A percentile compares a stretch with the other conserved stretches of the same genome.
Evolutionary conservation across 1,140 invertebrate species (phyloP).

Genomic region (Scaptodrosophila lebanonensis): DNA sequence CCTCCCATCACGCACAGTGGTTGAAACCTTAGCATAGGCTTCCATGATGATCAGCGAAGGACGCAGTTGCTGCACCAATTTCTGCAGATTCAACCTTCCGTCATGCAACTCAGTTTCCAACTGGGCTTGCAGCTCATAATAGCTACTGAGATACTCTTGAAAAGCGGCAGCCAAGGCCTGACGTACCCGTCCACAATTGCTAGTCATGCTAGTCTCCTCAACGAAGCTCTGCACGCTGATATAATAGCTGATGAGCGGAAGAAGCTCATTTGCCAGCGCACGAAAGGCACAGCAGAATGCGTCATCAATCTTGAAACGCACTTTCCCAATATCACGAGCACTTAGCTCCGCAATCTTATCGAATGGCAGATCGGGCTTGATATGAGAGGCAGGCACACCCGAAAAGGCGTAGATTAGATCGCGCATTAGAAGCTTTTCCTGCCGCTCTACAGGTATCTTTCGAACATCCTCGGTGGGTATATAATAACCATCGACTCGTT

Average conservation of each 20-base stretch:
- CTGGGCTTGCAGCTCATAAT: conserved; percentile 41
- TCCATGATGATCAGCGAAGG: conserved; percentile 41
- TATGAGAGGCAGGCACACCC: conserved; percentile 44
- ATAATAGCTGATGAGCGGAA: conserved; percentile 44
- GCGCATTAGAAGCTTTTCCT: conserved; percentile 44
- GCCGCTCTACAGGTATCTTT: conserved; percentile 23
- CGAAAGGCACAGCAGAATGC: conserved; percentile 34
- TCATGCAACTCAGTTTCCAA: conserved; percentile 38
- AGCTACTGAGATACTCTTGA: conserved; percentile 23
- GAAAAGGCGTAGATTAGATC: conserved; percentile 60
- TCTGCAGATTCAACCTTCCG: conserved; percentile 26
- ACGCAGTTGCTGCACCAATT: conserved; percentile 41
- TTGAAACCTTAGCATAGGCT: conserved; percentile 17
- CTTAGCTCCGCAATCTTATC: conserved; percentile 21
- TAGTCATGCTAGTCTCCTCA: conserved; percentile 39
- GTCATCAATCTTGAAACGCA: conserved; percentile 44
- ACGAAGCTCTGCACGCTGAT: conserved; percentile 54
- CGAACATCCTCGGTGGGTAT: conserved; percentile 39
- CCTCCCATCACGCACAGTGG: conserved; percentile 1
- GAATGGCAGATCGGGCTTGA: conserved; percentile 27
- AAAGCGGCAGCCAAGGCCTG: conserved; percentile 28
- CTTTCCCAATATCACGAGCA: conserved; percentile 24
- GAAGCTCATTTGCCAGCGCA: conserved; percentile 26
- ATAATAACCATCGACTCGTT: conserved; percentile 49
- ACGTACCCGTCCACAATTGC: conserved; percentile 4